Base-by-base conservation (phyloP, 30 jellyfish, hydroid and myxozoan genomes). In the Aurelia sp. region DNA sequence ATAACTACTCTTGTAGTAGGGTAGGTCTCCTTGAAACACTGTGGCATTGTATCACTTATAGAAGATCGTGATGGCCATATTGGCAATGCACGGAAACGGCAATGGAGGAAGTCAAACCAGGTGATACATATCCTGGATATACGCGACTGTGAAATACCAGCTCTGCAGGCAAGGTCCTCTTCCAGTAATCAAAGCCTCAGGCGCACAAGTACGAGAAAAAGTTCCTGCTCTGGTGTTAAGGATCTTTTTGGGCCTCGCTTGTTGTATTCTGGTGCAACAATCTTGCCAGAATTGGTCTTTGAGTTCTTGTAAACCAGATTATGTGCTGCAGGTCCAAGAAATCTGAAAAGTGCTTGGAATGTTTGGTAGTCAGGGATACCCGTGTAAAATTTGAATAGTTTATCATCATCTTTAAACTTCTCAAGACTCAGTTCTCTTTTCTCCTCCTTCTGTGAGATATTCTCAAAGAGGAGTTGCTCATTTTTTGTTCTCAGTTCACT, bases 141-240 rank as follows among this genome's bases (percentile, higher is more conserved):
- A 8, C 47, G 8, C 11, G 65, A 20, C 16, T 52, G 18, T 10
- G 85, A 73, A 51, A 73, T 40, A 57, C 19, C 65, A 18, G 65
- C 65, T 53, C 65, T 53, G 75, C 3, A 64, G 33, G 82, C 83
- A 80, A 80, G 40, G 71, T 80, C 90, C 33, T 44, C 90, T 80
- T 80, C 90, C 40, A 80, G 90, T 18, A 80, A 57, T 0, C 82
- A 84, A 13, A 67, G 72, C 83, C 90, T 63, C 24, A 80, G 90
- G 44, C 82, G 40, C 59, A 67, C 90, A 41, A 80, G 74, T 19
- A 80, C 90, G 40, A 80, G 67, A 64, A 67, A 80, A 20, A 64
- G 66, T 67, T 80, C 90, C 40, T 48, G 72, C 67, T 80, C 83
- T 13, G 83, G 90, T 8, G 48, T 17, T 62, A 80, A 52, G 60